Evolutionary conservation across 2,888 invertebrate species (phyloP).

Genomic region (Gastracanthus pulcherrimus): DNA sequence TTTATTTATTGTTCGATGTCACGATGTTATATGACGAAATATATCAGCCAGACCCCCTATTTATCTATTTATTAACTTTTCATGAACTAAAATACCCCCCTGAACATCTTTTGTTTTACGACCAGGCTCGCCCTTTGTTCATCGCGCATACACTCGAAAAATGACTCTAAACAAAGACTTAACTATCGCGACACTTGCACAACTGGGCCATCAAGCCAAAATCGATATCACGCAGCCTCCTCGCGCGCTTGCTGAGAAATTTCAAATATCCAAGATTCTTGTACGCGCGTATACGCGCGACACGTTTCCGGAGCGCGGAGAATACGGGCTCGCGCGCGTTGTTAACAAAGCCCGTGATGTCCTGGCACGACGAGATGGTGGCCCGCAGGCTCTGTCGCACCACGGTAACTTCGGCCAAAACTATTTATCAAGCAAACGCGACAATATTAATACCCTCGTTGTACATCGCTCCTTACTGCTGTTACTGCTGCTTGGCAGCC

Average conservation of each 20-base stretch:
- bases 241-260: constrained; percentile 12
- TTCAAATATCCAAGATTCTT: constrained; percentile 48
- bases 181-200: background rate
- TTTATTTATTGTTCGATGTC: too few species aligned
- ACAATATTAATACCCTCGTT: constrained; percentile 53
- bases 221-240: constrained; percentile 11
- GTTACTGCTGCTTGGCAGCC: constrained; percentile 18
- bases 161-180: background rate
- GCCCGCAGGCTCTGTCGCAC: background rate
- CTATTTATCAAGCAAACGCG: constrained; percentile 59
- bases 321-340: background rate
- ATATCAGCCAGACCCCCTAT: too few species aligned
- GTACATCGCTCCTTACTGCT: background rate
- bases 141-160: background rate
- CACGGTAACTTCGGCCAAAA: constrained; percentile 53
- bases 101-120: background rate
- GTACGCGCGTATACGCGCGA: background rate
- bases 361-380: too few species aligned
- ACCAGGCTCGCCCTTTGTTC: background rate
- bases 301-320: background rate
- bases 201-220: constrained; percentile 40
- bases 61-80: too few species aligned
- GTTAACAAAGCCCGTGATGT: constrained; percentile 50
- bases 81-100: too few species aligned
- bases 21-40: too few species aligned